Conservation (phyloP, 1,140 invertebrate species). For the Harlomillsia oculata region DNA sequence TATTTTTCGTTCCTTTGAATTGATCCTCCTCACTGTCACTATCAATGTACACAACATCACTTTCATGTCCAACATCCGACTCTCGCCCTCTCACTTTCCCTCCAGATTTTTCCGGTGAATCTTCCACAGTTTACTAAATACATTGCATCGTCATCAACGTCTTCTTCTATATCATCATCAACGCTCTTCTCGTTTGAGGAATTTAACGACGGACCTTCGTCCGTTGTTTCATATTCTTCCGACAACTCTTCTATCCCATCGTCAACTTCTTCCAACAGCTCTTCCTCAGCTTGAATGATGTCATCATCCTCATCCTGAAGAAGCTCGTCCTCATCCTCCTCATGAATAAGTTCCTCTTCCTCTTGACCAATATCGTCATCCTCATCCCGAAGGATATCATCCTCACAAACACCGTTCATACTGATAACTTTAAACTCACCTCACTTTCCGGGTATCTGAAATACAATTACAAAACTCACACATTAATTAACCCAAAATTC, state of each 20-base stretch:
- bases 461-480: too few relatives aligned
- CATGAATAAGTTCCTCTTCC: not conserved
- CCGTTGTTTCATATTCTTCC: not conserved
- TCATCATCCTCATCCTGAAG: not conserved
- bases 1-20: not conserved
- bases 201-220: not conserved
- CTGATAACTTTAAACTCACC: too few relatives aligned
- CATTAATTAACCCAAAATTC: too few relatives aligned
- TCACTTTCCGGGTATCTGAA: too few relatives aligned
- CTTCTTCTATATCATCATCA: not conserved
- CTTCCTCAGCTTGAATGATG: not conserved
- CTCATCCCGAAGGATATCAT: not conserved
- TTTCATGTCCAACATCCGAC: too few relatives aligned
- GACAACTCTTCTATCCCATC: not conserved
- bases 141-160: constrained; percentile 1
- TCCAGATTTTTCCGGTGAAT: not conserved
- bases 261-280: constrained; percentile 1
- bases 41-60: not conserved
- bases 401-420: too few relatives aligned
- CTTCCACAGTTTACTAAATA: not conserved
- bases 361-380: not conserved
- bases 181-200: not conserved
- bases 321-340: not conserved
- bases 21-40: not conserved
- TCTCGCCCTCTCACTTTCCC: not conserved